Base-by-base conservation (phyloP, 1,140 invertebrate genomes). In the Steinernema khuongi region DNA sequence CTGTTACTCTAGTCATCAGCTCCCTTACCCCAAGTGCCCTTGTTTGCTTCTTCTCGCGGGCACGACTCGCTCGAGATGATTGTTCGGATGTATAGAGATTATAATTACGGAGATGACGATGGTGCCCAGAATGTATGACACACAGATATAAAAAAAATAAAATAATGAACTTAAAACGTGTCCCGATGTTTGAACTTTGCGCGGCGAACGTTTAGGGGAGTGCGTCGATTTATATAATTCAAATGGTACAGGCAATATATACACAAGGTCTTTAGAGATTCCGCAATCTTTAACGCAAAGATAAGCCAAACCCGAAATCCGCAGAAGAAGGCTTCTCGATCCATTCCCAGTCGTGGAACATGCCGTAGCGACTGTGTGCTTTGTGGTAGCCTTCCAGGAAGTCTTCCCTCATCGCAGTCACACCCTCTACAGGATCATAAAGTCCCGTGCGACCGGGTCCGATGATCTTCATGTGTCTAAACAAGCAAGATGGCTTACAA, bases 1-100 rank as follows among this genome's bases (percentile, higher is more conserved):
- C 50, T 60, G 50, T 60, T 60, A 26, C 50, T 60, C 50, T 60
- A 60, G 50, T 60, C 50, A 60, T 60, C 50, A 26, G 36, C 50
- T 60, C 50, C 50, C 50, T 22, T 14, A 7, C 2, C 50, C 50
- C 50, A 60, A 60, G 50, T 60, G 50, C 26, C 50, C 50, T 60
- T 60, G 50, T 60, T 60, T 60, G 50, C 50, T 60, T 7, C 4
- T 60, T 60, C 50, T 60, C 50, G 50, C 50, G 50, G 50, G 50
- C 14, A 60, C 36, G 36, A 7, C 50, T 60, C 50, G 50, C 50
- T 60, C 50, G 50, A 60, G 50, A 60, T 60, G 11, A 17, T 11
- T 60, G 11, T 26, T 22, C 11, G 11, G 22, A 60, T 60, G 22
- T 60, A 60, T 60, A 60, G 50, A 60, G 50, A 60, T 60, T 60